A percentile compares a stretch with the other conserved stretches of the same genome.
Evolutionary conservation across 1,140 invertebrate genomes (phyloP).

Genomic region (Nebria ingens): DNA sequence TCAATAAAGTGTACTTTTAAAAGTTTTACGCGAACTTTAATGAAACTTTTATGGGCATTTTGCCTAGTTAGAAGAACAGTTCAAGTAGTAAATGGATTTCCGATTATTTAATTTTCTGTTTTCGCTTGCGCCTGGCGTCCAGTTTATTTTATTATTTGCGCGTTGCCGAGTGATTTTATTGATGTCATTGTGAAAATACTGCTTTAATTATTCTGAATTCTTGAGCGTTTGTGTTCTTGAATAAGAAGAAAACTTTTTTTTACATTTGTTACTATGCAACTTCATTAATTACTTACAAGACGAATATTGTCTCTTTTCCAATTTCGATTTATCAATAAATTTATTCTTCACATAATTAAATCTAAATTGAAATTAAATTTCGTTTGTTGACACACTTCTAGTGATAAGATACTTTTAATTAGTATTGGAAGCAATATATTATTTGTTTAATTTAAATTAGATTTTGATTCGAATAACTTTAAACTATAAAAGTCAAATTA

Average conservation of each 20-base stretch:
- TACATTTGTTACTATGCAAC: background rate
- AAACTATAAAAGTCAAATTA: too few relatives aligned
- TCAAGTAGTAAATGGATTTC: conserved; percentile 9
- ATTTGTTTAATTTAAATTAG: too few relatives aligned
- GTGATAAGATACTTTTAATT: too few relatives aligned
- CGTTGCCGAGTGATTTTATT: conserved; percentile 4
- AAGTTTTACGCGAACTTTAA: conserved; percentile 1
- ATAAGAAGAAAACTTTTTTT: background rate
- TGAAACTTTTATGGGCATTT: conserved; percentile 6
- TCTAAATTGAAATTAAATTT: too few relatives aligned
- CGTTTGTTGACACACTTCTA: too few relatives aligned
- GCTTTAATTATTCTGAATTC: conserved; percentile 1
- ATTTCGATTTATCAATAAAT: too few relatives aligned
- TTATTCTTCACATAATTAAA: too few relatives aligned
- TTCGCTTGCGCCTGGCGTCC: background rate
- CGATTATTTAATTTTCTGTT: conserved; percentile 9
- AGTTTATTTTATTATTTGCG: conserved; percentile 5
- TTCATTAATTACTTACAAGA: conserved; percentile 10
- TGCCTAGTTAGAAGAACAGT: conserved; percentile 7
- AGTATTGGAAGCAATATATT: too few relatives aligned
- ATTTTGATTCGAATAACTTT: too few relatives aligned
- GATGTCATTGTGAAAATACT: conserved; percentile 7
- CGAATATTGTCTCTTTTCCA: too few relatives aligned
- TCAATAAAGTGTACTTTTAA: background rate
- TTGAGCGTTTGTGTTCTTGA: background rate